Evolutionary conservation across 2,113 vertebrate species (phyloP).

Genomic region (Corythaeola cristata): DNA sequence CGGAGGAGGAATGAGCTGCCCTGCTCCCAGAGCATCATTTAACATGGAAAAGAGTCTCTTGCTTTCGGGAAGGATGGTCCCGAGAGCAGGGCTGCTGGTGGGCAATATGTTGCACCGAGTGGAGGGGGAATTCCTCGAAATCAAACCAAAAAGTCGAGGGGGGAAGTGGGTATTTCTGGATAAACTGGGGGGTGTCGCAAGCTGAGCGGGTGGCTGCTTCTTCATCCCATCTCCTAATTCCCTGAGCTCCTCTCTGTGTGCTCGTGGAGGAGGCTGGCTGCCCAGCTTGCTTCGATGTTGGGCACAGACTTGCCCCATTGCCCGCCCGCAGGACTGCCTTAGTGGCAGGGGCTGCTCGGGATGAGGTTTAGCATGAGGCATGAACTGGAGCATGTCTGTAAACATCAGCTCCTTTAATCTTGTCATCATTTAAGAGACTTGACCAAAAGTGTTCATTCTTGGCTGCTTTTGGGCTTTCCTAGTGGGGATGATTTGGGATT

Average conservation of each 20-base stretch:
- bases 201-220: background rate
- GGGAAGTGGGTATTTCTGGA: background rate
- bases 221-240: background rate
- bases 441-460: background rate
- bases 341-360: fast-evolving
- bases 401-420: background rate
- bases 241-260: background rate
- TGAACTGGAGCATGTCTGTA: background rate
- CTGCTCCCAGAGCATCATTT: background rate
- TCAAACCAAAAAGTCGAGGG: background rate
- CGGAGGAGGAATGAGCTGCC: background rate
- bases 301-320: background rate
- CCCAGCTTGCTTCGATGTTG: background rate
- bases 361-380: background rate
- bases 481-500: background rate
- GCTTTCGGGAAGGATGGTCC: background rate
- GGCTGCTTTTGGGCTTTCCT: background rate
- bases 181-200: background rate
- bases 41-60: fast-evolving
- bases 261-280: background rate
- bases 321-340: background rate
- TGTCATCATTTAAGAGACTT: background rate
- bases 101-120: fast-evolving
- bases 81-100: background rate
- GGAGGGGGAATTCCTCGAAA: background rate